Percentiles rank a stretch among this genome's conserved stretches.
Conservation (phyloP, 2,797 vertebrate genomes). For the Odontamblyopus rebecca region DNA sequence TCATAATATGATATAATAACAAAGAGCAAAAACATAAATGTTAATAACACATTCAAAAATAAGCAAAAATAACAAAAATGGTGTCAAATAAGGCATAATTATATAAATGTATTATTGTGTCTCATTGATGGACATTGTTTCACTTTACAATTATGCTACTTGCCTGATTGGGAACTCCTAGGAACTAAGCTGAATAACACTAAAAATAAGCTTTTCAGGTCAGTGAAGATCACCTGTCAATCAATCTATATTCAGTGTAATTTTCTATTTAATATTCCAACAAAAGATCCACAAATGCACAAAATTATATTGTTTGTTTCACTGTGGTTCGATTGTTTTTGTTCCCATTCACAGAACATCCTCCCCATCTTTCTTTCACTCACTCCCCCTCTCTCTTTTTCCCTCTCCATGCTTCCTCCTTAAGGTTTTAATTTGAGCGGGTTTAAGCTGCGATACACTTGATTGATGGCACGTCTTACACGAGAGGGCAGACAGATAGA, state of each 20-base stretch:
- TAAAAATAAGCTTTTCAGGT: not conserved
- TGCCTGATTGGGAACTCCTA: too few relatives aligned
- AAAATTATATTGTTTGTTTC: slow-evolving; percentile 13
- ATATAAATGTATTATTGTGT: too few relatives aligned
- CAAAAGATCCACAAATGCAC: not conserved
- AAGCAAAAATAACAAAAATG: too few relatives aligned
- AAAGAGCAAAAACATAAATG: too few relatives aligned
- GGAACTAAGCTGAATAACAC: too few relatives aligned
- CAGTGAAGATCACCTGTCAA: not conserved
- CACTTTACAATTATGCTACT: too few relatives aligned
- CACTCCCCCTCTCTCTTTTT: not conserved
- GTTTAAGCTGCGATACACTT: slow-evolving; percentile 70
- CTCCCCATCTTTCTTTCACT: slow-evolving; percentile 13
- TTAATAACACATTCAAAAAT: too few relatives aligned
- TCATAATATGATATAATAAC: too few relatives aligned
- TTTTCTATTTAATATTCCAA: not conserved
- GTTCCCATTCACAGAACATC: slow-evolving; percentile 60
- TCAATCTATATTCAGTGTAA: not conserved
- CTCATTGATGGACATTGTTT: too few relatives aligned
- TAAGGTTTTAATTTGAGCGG: slow-evolving; percentile 78
- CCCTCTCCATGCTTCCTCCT: slow-evolving; percentile 43
- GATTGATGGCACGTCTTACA: slow-evolving; percentile 76
- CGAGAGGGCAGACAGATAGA: slow-evolving; percentile 76
- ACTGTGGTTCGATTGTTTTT: slow-evolving; percentile 48
- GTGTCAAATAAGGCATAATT: too few relatives aligned